Base-by-base conservation (phyloP, 2,113 vertebrate genomes). In the Neogale vison region DNA sequence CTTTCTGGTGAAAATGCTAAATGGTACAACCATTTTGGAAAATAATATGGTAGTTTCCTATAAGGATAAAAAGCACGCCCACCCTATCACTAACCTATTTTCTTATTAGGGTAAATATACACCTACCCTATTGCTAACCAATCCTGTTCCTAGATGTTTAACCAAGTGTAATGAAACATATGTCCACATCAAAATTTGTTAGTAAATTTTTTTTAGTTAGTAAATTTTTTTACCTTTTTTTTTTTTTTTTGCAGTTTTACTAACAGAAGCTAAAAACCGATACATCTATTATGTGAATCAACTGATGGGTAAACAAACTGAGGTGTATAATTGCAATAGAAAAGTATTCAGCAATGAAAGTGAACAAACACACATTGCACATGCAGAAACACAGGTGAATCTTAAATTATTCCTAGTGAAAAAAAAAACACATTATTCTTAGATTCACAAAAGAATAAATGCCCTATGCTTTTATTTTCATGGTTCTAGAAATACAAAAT, bases 41-140 rank as follows among this genome's bases (percentile, higher is more conserved):
- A 61, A 29, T 2, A 11, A 3, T 71, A 45, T 36, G 13, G 59
- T 7, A 12, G 15, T 26, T 67, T 65, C 11, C n/a, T 79, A 21
- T 29, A 61, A 71, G 3, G 7, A 2, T 69, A 71, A 88, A 94
- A 94, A 50, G 17, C 50, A 94, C 0, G 14, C 1, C 4, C 4
- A 47, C 4, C 5, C 1, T 55, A 26, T 57, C 10, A 61, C 4
- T 15, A 7, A 26, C 9, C 39, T 34, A 67, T 15, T 67, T 67
- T 67, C 63, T 67, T 67, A 67, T 67, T 67, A 67, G 4, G 13
- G 10, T 65, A 67, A 87, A 87, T 55, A n/a, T 26, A 93, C 4
- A 24, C 1, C 1, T 4, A 65, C 7, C 4, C 3, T 63, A 15
- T 63, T 2, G 34, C 4, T 26, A 11, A 31, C 8, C n/a, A 24